These are phyloP conservation scores for Trichonephila inaurata DNA, from an alignment of 1,140 invertebrate species.

Conservation along the genomic window DNA sequence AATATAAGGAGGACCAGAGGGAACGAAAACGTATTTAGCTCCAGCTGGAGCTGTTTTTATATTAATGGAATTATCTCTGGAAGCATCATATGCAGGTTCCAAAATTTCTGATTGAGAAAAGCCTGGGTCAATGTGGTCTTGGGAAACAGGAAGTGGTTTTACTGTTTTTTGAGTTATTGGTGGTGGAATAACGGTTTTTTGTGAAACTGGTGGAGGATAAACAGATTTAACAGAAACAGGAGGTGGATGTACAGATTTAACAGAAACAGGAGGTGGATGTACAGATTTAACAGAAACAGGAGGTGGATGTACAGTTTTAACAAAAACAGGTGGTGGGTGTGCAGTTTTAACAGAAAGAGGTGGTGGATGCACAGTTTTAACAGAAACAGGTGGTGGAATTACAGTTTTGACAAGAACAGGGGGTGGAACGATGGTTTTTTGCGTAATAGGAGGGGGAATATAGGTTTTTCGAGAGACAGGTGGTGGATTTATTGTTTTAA, in stretches of 20 bases:
- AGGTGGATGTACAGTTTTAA: no score
- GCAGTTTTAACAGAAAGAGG: neutral
- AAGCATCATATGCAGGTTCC: neutral
- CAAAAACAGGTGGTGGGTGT: no score
- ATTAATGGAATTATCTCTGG: neutral
- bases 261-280: neutral
- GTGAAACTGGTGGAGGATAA: neutral
- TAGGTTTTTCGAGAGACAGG: neutral
- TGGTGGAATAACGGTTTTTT: neutral
- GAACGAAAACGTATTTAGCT: conserved; percentile 40
- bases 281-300: no score
- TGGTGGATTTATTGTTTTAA: no score
- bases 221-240: neutral
- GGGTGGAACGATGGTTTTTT: neutral
- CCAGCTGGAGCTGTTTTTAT: neutral
- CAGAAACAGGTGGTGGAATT: no score
- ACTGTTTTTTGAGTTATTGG: neutral
- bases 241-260: neutral
- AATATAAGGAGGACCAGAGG: conserved; percentile 25
- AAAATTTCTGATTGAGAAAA: conserved; percentile 2
- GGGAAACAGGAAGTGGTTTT: neutral
- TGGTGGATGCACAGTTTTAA: neutral
- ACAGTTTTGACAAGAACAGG: no score
- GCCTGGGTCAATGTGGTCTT: neutral
- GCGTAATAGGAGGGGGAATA: neutral